phyloP scores from a whole-genome alignment of 2,113 vertebrate genomes.

The Amphilophus citrinellus region DNA sequence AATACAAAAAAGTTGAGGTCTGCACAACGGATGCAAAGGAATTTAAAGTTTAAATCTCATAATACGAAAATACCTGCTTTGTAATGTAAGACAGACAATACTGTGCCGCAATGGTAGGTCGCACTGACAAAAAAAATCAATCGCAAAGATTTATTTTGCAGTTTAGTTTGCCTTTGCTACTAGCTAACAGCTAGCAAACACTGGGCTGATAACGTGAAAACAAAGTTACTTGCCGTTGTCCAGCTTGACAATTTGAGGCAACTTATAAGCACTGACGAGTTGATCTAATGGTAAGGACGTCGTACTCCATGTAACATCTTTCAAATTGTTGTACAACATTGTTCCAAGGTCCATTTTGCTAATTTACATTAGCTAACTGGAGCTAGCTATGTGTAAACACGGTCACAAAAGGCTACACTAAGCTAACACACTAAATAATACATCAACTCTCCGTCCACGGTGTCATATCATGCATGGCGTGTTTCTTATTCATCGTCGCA shows the following conservation, averaged over 20 bases:
- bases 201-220: constrained; percentile 1
- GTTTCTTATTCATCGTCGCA: constrained; percentile 18
- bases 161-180: constrained; percentile 13
- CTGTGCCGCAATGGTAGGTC: background rate
- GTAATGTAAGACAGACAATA: too few relatives aligned
- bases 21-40: background rate
- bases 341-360: constrained; percentile 84
- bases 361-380: constrained; percentile 58
- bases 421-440: background rate
- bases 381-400: constrained; percentile 66
- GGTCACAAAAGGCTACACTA: constrained; percentile 32
- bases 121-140: background rate
- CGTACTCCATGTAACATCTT: constrained; percentile 95
- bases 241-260: constrained; percentile 92
- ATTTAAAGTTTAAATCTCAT: too few relatives aligned
- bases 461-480: background rate
- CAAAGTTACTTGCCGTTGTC: constrained; percentile 84
- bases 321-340: constrained; percentile 88
- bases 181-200: constrained; percentile 38
- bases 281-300: constrained; percentile 90
- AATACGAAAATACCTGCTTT: background rate
- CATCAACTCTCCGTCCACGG: constrained; percentile 3
- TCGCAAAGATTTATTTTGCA: background rate
- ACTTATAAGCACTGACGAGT: constrained; percentile 90
- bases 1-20: background rate